Base-by-base conservation (phyloP, 2,113 vertebrate species). In the Rhinogobius similis region DNA sequence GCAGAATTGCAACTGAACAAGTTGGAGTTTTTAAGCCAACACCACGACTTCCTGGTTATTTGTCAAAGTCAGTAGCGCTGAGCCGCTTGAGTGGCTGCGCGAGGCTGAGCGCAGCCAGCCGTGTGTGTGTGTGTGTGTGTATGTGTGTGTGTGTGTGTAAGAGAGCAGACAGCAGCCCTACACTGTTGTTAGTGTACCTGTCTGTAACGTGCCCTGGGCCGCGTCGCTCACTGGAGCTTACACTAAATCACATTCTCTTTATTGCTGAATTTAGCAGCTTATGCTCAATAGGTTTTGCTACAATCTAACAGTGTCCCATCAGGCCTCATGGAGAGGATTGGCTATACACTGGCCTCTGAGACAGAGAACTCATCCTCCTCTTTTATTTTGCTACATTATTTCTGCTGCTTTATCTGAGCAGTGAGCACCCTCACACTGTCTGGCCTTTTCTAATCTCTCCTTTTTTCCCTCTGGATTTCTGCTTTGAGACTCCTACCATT, bases 1-100 rank as follows among this genome's bases (percentile, higher is more conserved):
- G 95, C 95, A 96, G 96, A 98, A 97, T 96, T 96, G 95, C 96
- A 96, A 95, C 95, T 95, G 96, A 98, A 96, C 95, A 96, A 97
- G 95, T 97, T 96, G 94, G 96, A 98, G 95, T 97, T 97, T 98
- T 96, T 90, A 96, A 96, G 96, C 95, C 96, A 96, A 95, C 95
- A 95, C 93, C 95, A 93, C 93, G 94, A 97, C 96, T 97, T 97
- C 96, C 96, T 95, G 95, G 95, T 96, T 98, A 97, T 97, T 97
- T 98, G 97, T 98, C 96, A 98, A 97, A 96, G 96, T 98, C 96
- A 96, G 93, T 92, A 94, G 92, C 91, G 93, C 95, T 95, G 95
- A 96, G 95, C 94, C 93, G 95, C 95, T 95, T 94, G 94, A 95
- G 93, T 95, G 93, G 91, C 93, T 92, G 93, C 87, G 90, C 86